Conservation (phyloP, 92 coral and sea anemone genomes). For the Metridium senile region DNA sequence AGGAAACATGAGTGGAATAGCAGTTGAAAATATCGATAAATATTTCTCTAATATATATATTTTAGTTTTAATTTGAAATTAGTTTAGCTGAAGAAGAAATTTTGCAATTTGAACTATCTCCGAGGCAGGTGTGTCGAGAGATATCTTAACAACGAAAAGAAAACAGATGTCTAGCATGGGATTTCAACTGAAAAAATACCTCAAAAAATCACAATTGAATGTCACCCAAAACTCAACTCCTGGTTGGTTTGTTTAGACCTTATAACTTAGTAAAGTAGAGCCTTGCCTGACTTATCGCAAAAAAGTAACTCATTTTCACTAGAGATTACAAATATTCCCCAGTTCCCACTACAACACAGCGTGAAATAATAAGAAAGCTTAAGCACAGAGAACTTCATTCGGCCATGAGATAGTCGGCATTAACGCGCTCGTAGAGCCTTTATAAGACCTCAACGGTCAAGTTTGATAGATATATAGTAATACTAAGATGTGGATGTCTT, state of each 20-base stretch:
- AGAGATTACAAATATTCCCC: slow-evolving; percentile 7
- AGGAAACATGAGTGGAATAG: neutral
- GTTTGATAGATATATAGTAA: no score
- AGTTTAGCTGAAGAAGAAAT: neutral
- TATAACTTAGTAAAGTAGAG: neutral
- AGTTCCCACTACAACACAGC: neutral
- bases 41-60: neutral
- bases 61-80: neutral
- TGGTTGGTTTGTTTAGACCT: neutral
- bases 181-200: neutral
- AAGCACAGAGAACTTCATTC: neutral
- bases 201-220: neutral
- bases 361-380: neutral
- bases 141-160: slow-evolving; percentile 9
- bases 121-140: slow-evolving; percentile 14
- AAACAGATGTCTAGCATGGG: slow-evolving; percentile 15
- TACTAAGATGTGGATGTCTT: neutral
- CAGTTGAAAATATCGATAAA: no score
- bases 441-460: no score
- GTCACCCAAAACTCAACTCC: neutral
- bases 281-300: neutral
- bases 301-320: slow-evolving; percentile 2
- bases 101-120: neutral
- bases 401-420: neutral
- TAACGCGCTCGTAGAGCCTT: neutral